These are phyloP conservation scores for Pica pica DNA, from an alignment of 2,113 vertebrate species.

Conservation along the genomic window DNA sequence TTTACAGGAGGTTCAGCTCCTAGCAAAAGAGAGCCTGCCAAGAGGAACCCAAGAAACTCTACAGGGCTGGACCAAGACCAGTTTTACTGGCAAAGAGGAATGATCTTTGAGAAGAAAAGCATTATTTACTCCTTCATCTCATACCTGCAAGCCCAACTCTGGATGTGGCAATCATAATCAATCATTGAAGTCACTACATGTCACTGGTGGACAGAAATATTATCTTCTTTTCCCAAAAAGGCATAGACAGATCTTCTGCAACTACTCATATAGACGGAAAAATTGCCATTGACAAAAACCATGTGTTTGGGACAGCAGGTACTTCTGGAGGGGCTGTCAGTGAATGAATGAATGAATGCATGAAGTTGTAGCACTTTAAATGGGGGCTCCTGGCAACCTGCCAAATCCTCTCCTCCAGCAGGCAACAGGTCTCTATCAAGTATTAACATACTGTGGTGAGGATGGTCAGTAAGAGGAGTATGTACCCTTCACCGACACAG, in stretches of 20 bases:
- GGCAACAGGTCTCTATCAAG: background rate
- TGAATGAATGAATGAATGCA: background rate
- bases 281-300: background rate
- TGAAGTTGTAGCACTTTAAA: background rate
- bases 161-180: background rate
- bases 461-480: fast-evolving
- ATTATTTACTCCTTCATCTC: background rate
- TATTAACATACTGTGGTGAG: background rate
- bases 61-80: background rate
- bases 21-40: background rate
- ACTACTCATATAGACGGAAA: background rate
- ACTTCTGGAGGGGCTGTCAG: background rate
- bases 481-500: fast-evolving
- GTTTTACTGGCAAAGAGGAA: background rate
- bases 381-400: background rate
- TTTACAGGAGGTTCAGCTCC: background rate
- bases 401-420: background rate
- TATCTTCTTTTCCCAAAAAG: background rate
- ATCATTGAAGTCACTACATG: background rate
- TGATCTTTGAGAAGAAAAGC: background rate
- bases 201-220: background rate
- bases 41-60: background rate
- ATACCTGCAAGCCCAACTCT: background rate
- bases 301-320: background rate
- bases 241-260: background rate